Conservation (phyloP, 2,797 vertebrate species). For the Mormyrops attenuatus region DNA sequence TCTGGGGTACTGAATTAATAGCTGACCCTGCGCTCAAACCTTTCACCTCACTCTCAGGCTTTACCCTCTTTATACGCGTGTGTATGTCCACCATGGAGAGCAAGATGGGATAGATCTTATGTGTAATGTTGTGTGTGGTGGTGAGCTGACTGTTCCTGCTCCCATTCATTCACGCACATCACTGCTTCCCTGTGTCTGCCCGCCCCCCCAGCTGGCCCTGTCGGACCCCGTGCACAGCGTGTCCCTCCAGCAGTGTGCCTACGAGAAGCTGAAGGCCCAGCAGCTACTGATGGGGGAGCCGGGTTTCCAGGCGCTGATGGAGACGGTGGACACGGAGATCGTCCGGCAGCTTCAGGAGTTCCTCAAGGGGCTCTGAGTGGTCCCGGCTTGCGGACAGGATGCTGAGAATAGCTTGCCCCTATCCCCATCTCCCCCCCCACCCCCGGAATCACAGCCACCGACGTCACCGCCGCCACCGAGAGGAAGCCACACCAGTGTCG, state of each 20-base stretch:
- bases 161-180: background rate
- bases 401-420: background rate
- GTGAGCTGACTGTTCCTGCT: background rate
- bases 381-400: background rate
- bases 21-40: background rate
- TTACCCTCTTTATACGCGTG: background rate
- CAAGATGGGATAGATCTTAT: background rate
- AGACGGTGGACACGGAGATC: constrained; percentile 91
- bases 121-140: background rate
- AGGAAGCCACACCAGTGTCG: constrained; percentile 44
- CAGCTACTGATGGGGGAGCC: constrained; percentile 83
- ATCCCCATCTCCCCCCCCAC: constrained; percentile 10
- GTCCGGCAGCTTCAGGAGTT: constrained; percentile 91
- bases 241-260: constrained; percentile 87
- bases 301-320: constrained; percentile 87
- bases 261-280: constrained; percentile 93
- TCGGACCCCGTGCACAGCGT: constrained; percentile 91
- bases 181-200: constrained; percentile 17
- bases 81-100: background rate
- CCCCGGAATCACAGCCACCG: constrained; percentile 37
- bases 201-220: constrained; percentile 72
- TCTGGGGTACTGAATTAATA: background rate
- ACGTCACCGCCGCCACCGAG: background rate
- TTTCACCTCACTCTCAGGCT: background rate
- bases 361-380: constrained; percentile 75